These are phyloP conservation scores for Heterodera filipjevi DNA, from an alignment of 2,888 invertebrate species.

Conservation along the genomic window DNA sequence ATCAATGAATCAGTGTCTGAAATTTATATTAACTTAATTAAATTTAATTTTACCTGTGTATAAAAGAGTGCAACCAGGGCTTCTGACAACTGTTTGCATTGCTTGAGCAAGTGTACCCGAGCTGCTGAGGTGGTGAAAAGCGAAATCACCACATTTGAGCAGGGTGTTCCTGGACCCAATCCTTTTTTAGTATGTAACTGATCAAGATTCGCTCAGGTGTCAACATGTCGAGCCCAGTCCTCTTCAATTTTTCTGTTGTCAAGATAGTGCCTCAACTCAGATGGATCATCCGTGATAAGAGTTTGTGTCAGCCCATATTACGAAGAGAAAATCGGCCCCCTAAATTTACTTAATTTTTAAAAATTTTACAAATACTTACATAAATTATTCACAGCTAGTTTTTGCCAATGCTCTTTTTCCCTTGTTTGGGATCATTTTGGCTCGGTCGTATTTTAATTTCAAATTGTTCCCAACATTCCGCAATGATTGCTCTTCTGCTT, in stretches of 20 bases:
- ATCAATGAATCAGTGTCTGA: slow-evolving; percentile 20
- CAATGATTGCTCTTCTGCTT: not conserved
- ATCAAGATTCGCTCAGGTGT: slow-evolving; percentile 8
- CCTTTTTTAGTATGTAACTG: not conserved
- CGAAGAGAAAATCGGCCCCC: slow-evolving; percentile 28
- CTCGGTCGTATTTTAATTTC: not conserved
- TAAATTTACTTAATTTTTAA: not conserved
- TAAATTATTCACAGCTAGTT: not conserved
- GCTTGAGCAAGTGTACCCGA: slow-evolving; percentile 12
- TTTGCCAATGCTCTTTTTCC: not conserved
- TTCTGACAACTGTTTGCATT: slow-evolving; percentile 12
- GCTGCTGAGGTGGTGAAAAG: slow-evolving; percentile 24
- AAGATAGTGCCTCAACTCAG: not conserved
- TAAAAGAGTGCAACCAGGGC: not conserved
- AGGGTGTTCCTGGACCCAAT: slow-evolving; percentile 19
- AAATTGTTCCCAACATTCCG: not conserved
- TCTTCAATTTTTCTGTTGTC: slow-evolving; percentile 25
- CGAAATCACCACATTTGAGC: not conserved
- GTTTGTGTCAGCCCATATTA: slow-evolving; percentile 12
- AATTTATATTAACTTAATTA: not conserved
- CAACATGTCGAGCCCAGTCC: not conserved
- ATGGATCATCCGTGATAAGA: not conserved
- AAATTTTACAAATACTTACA: not conserved
- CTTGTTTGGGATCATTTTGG: not conserved
- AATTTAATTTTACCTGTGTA: slow-evolving; percentile 10